These are phyloP conservation scores for Drosophila nigricruria DNA, from an alignment of 2,888 invertebrate species.

Conservation along the genomic window DNA sequence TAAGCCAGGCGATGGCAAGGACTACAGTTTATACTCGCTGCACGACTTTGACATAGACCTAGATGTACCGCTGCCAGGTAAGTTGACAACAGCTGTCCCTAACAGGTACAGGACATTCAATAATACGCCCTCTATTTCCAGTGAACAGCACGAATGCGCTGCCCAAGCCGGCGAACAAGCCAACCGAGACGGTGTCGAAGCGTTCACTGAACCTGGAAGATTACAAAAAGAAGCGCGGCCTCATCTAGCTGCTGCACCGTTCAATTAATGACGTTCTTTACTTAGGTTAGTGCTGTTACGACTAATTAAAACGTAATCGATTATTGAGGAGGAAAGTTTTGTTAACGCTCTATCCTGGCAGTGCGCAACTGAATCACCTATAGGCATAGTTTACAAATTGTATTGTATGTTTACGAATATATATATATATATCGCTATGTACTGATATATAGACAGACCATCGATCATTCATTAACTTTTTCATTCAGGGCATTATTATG, in stretches of 20 bases:
- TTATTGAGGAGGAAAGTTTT: constrained; percentile 17
- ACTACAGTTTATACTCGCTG: constrained; percentile 87
- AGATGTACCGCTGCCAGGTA: constrained; percentile 92
- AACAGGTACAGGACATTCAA: not conserved
- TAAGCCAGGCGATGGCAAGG: constrained; percentile 85
- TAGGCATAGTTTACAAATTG: constrained; percentile 44
- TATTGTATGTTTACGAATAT: constrained; percentile 49
- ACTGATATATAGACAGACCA: constrained; percentile 31
- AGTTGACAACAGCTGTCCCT: not conserved
- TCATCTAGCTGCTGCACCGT: constrained; percentile 87
- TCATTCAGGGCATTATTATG: constrained; percentile 5
- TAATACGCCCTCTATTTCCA: constrained; percentile 78
- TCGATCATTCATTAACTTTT: constrained; percentile 3
- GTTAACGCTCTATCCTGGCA: constrained; percentile 26
- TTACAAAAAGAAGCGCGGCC: constrained; percentile 96
- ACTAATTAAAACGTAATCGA: constrained; percentile 46
- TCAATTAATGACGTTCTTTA: constrained; percentile 27
- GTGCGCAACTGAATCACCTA: constrained; percentile 37
- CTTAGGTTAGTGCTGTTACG: constrained; percentile 42
- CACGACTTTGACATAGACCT: constrained; percentile 99
- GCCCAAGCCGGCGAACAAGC: constrained; percentile 90
- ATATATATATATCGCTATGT: constrained; percentile 46
- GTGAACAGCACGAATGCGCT: constrained; percentile 90
- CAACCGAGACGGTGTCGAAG: constrained; percentile 92
- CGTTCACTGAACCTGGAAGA: constrained; percentile 95